Conservation (phyloP, 2,888 invertebrate genomes). For the Eupithecia subumbrata region DNA sequence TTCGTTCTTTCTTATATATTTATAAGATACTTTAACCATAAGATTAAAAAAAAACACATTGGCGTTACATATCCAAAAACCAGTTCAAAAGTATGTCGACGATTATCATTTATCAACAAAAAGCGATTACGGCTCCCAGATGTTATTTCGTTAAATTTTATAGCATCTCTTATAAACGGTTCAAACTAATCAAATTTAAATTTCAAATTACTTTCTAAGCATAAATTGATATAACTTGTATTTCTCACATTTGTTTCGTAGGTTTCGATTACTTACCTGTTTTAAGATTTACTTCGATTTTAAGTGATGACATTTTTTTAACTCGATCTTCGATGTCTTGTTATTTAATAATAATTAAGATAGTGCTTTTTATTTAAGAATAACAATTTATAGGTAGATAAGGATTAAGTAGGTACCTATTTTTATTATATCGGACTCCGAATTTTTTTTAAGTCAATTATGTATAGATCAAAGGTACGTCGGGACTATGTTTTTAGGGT, state of each 20-base stretch:
- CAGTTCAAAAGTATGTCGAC: neutral
- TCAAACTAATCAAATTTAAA: conserved; percentile 35
- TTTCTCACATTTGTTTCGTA: conserved; percentile 24
- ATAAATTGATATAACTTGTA: conserved; percentile 16
- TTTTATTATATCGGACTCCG: too few relatives aligned
- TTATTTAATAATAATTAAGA: neutral
- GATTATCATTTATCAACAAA: neutral
- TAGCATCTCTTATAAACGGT: conserved; percentile 21
- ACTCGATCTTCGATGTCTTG: conserved; percentile 1
- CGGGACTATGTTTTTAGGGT: too few relatives aligned
- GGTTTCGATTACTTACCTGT: conserved; percentile 10
- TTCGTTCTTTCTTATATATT: too few relatives aligned
- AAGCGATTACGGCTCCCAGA: conserved; percentile 26
- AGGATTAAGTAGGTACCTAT: too few relatives aligned
- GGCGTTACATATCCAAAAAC: neutral
- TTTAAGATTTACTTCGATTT: conserved; percentile 21
- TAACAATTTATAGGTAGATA: too few relatives aligned
- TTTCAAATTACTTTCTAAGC: conserved; percentile 24
- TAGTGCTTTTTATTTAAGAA: neutral
- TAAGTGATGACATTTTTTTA: conserved; percentile 23
- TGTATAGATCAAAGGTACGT: too few relatives aligned
- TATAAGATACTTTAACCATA: too few relatives aligned
- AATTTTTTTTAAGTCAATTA: too few relatives aligned
- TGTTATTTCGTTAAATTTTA: conserved; percentile 33
- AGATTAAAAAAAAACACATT: neutral